Conservation (phyloP, 2,888 invertebrate species). For the Nephrotoma guestfalica region DNA sequence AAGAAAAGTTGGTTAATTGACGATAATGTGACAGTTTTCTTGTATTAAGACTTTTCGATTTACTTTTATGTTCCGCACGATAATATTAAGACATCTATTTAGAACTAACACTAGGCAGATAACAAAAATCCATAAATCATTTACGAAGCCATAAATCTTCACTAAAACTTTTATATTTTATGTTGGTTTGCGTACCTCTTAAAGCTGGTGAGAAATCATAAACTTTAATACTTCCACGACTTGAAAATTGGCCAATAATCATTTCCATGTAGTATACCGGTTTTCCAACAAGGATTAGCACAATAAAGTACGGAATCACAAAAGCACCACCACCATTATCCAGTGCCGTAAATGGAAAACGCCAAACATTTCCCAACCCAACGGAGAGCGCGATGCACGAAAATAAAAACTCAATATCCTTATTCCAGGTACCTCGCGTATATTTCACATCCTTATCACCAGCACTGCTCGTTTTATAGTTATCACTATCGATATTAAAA, state of each 20-base stretch:
- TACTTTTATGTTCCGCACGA: neutral
- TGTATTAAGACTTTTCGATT: neutral
- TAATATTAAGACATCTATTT: neutral
- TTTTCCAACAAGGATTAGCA: constrained; percentile 47
- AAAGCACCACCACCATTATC: constrained; percentile 56
- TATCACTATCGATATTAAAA: neutral
- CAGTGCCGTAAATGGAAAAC: constrained; percentile 49
- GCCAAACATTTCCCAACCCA: constrained; percentile 52
- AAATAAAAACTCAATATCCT: constrained; percentile 30
- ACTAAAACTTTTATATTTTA: neutral
- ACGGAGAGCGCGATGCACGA: constrained; percentile 41
- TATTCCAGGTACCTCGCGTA: constrained; percentile 28
- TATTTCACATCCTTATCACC: neutral
- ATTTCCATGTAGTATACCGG: constrained; percentile 62
- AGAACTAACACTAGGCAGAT: neutral
- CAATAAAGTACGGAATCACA: constrained; percentile 47
- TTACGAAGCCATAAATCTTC: neutral
- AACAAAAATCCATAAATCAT: neutral
- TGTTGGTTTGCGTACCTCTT: constrained; percentile 38
- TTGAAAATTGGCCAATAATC: constrained; percentile 57
- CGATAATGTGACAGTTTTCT: neutral
- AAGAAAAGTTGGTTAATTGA: neutral
- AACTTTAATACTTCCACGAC: constrained; percentile 51
- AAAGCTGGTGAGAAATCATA: constrained; percentile 51
- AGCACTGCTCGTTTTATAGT: neutral